These are phyloP conservation scores for Dromaius novaehollandiae DNA, from an alignment of 2,113 vertebrate genomes.

Conservation along the genomic window DNA sequence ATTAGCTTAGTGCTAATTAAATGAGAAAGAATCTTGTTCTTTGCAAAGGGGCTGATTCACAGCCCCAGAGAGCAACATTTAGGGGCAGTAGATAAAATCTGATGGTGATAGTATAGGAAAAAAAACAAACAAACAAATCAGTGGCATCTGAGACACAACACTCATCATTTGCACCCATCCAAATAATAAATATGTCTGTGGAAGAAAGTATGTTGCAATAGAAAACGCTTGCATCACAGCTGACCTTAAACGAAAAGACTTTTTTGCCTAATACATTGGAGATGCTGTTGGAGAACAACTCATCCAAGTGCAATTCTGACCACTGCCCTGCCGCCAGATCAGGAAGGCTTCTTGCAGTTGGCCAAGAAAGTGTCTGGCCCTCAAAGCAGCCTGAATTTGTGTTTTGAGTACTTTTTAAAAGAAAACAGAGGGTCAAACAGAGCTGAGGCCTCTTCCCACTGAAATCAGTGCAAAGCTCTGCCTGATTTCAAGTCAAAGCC, in stretches of 20 bases:
- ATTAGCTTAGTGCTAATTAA: background rate
- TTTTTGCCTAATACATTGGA: conserved; percentile 5
- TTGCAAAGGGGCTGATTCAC: background rate
- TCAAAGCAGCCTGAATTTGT: conserved; percentile 2
- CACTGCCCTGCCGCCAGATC: background rate
- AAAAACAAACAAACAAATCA: background rate
- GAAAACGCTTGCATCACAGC: background rate
- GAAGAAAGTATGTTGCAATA: background rate
- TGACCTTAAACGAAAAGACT: background rate
- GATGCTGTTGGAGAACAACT: background rate
- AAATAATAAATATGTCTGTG: background rate
- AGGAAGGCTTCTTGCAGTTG: background rate
- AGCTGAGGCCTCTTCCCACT: background rate
- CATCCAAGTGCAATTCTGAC: conserved; percentile 39
- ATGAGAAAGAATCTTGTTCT: background rate
- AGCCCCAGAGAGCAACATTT: background rate
- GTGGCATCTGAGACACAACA: background rate
- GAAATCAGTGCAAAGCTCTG: background rate
- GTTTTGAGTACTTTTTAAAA: background rate
- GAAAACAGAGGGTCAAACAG: background rate
- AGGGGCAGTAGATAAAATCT: background rate
- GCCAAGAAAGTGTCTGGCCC: conserved; percentile 25
- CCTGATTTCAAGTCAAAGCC: background rate
- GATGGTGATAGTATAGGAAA: background rate
- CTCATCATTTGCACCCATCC: background rate